Evolutionary conservation across 1,140 invertebrate genomes (phyloP), one percentile per base, ranked within the genome.

Genomic region (Euwallacea similis): DNA sequence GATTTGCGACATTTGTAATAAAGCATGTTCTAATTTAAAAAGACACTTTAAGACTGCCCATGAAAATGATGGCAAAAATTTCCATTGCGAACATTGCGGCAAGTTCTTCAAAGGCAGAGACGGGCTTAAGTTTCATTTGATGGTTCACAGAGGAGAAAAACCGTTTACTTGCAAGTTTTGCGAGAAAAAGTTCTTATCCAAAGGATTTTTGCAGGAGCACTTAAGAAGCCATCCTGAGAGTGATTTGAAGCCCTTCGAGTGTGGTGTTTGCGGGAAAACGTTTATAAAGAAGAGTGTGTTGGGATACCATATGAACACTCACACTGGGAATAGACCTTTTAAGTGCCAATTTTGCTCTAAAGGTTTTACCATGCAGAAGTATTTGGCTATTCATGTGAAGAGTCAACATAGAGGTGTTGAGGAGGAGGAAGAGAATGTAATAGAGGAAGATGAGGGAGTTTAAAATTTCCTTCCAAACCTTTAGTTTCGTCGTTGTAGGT

Each of bases 181-280:
- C 66, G 71, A 76, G 8, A 81, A 81, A 73, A 84, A 85, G 76
- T 91, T 90, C 80, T 89, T 87, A 16, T 87, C 88, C 74, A 90
- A 89, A 81, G 88, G 88, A 76, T 90, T 89, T 79, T 81, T 90
- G 59, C 87, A 90, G 82, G 90, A 91, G 66, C 91, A 93, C 82
- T 89, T 89, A 78, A 81, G 89, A 7, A 88, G 86, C 0, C 89
- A 90, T 75, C 88, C 87, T 0, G 21, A 33, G 21, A 33, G 21
- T 33, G 87, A 90, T 2, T 90, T 93, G 76, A 90, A 92, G 77
- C 93, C 92, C 0, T 93, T 91, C 77, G 85, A 86, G 42, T 93
- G 92, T 81, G 87, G 87, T 65, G 84, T 87, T 61, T 95, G 93
- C 81, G 87, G 86, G 3, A 83, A 90, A 65, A 86, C 88, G 69